These are phyloP conservation scores for Gastracanthus pulcherrimus DNA, from an alignment of 2,888 invertebrate species.

Conservation along the genomic window DNA sequence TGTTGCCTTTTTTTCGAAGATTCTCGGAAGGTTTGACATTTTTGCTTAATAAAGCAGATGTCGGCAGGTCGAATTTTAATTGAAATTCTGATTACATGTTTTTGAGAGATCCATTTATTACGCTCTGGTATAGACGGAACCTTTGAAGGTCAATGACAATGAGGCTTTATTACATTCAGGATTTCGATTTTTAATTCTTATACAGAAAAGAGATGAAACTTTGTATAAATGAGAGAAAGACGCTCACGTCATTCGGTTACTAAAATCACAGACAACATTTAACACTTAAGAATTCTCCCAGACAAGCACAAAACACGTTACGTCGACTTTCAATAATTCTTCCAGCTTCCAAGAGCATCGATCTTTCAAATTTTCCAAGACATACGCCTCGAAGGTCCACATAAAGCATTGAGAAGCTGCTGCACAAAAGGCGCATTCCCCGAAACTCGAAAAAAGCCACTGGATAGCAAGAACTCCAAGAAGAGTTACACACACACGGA, in stretches of 20 bases:
- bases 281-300: too few species aligned
- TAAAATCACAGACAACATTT: neutral
- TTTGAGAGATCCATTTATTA: constrained; percentile 8
- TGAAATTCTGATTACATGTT: constrained; percentile 55
- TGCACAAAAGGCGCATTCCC: constrained; percentile 31
- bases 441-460: constrained; percentile 40
- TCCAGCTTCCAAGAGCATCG: neutral
- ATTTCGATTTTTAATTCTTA: constrained; percentile 9
- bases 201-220: neutral
- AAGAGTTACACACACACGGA: constrained; percentile 38
- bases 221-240: neutral
- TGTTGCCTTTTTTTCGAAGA: neutral
- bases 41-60: constrained; percentile 33
- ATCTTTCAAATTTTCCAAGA: constrained; percentile 34
- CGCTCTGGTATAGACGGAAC: constrained; percentile 7
- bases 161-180: neutral
- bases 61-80: constrained; percentile 46
- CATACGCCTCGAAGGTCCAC: neutral
- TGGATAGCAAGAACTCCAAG: constrained; percentile 24
- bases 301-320: too few species aligned
- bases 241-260: neutral
- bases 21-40: constrained; percentile 46
- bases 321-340: neutral
- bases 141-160: constrained; percentile 9
- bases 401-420: too few species aligned